These are phyloP conservation scores for Pteruthius melanotis DNA, from an alignment of 2,113 vertebrate species.

Conservation along the genomic window DNA sequence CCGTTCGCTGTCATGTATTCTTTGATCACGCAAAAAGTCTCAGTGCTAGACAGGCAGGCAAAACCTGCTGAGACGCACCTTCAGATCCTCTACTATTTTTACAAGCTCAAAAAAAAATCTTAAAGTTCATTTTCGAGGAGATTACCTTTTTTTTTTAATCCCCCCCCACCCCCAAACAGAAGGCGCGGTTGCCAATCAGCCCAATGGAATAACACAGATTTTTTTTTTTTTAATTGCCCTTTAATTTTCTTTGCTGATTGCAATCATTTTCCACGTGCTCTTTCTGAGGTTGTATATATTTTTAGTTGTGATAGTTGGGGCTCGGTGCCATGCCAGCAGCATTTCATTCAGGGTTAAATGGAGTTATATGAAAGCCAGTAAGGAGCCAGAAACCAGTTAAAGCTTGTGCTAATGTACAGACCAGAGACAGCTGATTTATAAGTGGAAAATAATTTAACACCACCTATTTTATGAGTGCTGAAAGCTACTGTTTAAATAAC, in stretches of 20 bases:
- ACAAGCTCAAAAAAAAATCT: background rate
- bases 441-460: constrained; percentile 34
- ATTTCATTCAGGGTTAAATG: background rate
- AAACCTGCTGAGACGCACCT: background rate
- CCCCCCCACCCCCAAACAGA: background rate
- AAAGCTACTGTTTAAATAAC: constrained; percentile 37
- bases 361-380: background rate
- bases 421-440: background rate
- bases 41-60: background rate
- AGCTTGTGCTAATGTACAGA: background rate
- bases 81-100: background rate
- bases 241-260: background rate
- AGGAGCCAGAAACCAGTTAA: background rate
- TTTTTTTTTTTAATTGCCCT: background rate
- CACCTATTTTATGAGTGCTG: background rate
- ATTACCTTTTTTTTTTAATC: background rate
- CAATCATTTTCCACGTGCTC: background rate
- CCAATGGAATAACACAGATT: background rate
- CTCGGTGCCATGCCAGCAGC: background rate
- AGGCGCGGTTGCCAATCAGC: background rate
- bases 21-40: constrained; percentile 62
- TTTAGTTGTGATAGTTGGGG: background rate
- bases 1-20: constrained; percentile 62
- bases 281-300: background rate
- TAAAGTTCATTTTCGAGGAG: background rate